A percentile compares a stretch with the other conserved stretches of the same genome.
These are phyloP conservation scores for Eremobia ochroleuca DNA, from an alignment of 2,888 invertebrate genomes.

Conservation along the genomic window DNA sequence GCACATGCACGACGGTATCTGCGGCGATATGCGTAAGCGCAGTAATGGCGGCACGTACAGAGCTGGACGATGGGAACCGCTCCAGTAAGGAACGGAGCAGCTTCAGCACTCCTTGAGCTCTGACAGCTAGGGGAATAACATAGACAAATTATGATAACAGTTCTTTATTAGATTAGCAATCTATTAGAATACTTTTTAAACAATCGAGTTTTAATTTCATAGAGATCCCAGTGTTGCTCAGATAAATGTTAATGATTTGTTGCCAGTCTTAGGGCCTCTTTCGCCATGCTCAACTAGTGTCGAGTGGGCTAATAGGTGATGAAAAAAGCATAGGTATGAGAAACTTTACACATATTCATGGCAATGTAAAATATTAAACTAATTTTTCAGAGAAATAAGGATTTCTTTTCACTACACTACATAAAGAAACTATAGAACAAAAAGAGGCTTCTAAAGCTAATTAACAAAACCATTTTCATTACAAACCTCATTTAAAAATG, in stretches of 20 bases:
- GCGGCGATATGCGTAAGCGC: slow-evolving; percentile 97
- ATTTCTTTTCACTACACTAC: neutral
- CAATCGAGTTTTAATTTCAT: no score
- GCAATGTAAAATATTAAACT: neutral
- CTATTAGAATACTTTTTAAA: no score
- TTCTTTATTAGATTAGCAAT: neutral
- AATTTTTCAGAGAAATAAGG: neutral
- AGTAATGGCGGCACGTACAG: slow-evolving; percentile 93
- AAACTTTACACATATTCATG: neutral
- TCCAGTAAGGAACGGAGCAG: slow-evolving; percentile 84
- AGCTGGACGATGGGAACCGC: slow-evolving; percentile 86
- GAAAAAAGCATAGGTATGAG: no score
- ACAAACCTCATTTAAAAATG: neutral
- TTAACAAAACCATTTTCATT: neutral
- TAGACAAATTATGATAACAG: neutral
- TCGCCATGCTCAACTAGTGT: no score
- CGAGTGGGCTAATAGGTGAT: no score
- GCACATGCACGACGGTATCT: slow-evolving; percentile 97
- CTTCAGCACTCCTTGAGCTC: slow-evolving; percentile 92
- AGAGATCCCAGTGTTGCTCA: no score
- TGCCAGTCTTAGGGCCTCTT: neutral
- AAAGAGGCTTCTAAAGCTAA: neutral
- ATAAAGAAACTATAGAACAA: neutral
- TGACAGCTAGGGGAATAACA: slow-evolving; percentile 85
- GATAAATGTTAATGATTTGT: neutral